Evolutionary conservation across 2,113 vertebrate genomes (phyloP).

Genomic region (Excalfactoria chinensis): DNA sequence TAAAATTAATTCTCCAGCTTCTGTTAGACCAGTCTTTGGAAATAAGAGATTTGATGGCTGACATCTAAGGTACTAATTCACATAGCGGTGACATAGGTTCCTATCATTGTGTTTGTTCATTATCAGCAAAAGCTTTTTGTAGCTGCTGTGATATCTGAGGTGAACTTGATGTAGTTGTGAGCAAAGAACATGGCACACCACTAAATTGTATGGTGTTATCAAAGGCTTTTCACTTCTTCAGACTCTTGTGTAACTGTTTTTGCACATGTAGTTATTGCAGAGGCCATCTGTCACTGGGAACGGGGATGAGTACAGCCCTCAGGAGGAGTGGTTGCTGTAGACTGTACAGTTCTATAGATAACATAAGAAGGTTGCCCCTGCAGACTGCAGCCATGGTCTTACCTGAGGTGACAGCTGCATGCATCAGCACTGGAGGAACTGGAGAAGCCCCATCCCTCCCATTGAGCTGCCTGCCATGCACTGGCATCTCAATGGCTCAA

Average conservation of each 20-base stretch:
- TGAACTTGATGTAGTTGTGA: not conserved
- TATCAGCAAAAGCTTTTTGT: not conserved
- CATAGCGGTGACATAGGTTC: not conserved
- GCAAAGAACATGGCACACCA: not conserved
- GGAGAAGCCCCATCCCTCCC: not conserved
- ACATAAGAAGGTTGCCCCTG: not conserved
- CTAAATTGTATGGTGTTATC: not conserved
- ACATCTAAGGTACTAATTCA: not conserved
- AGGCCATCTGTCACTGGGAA: not conserved
- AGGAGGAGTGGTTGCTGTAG: not conserved
- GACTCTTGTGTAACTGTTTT: not conserved
- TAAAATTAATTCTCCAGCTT: conserved; percentile 8
- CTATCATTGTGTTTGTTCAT: not conserved
- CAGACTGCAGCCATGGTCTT: not conserved
- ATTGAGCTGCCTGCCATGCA: not conserved
- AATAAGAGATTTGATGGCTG: not conserved
- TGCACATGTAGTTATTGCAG: not conserved
- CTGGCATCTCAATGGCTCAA: not conserved
- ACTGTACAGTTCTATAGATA: not conserved
- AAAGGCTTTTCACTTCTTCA: not conserved
- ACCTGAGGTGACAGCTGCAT: not conserved
- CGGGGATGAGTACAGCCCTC: not conserved
- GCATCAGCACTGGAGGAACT: not conserved
- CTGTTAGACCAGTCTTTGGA: not conserved
- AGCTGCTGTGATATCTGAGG: not conserved